Evolutionary conservation across 2,888 invertebrate genomes (phyloP).

Genomic region (Caenorhabditis auriculariae): DNA sequence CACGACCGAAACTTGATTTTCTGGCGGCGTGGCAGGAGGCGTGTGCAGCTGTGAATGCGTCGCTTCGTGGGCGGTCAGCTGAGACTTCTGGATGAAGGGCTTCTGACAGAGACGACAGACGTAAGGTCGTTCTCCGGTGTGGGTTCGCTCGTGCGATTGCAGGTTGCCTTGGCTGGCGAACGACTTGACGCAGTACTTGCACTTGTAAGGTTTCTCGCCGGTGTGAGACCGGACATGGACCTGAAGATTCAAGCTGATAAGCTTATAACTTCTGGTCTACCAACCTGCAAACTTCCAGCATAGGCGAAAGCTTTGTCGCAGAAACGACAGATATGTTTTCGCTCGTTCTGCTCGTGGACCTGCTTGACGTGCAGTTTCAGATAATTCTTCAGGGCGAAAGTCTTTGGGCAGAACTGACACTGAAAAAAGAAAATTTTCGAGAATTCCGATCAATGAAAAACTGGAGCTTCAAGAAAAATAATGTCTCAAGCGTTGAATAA

Average conservation of each 20-base stretch:
- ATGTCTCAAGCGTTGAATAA: no score
- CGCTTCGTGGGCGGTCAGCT: constrained; percentile 62
- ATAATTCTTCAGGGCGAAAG: constrained; percentile 63
- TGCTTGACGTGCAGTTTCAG: constrained; percentile 62
- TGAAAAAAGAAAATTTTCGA: constrained; percentile 43
- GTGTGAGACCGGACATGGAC: constrained; percentile 63
- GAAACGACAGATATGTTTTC: constrained; percentile 56
- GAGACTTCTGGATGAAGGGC: constrained; percentile 62
- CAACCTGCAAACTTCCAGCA: constrained; percentile 62
- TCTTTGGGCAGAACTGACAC: constrained; percentile 60
- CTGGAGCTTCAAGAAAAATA: no score
- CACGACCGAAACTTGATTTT: neutral
- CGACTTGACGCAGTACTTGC: constrained; percentile 59
- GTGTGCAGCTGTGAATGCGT: constrained; percentile 40
- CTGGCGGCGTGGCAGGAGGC: constrained; percentile 3
- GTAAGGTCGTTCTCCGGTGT: constrained; percentile 61
- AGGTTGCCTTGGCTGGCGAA: constrained; percentile 63
- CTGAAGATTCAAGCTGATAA: constrained; percentile 32
- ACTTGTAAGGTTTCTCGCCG: constrained; percentile 60
- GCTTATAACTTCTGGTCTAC: neutral
- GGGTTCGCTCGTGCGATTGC: constrained; percentile 61
- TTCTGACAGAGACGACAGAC: constrained; percentile 51
- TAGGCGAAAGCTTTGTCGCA: constrained; percentile 62
- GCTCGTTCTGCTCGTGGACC: constrained; percentile 61
- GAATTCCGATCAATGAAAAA: no score